Percentiles rank a stretch among this genome's conserved stretches.
phyloP scores from a whole-genome alignment of 1,140 invertebrate species.

The Panonychus citri region DNA sequence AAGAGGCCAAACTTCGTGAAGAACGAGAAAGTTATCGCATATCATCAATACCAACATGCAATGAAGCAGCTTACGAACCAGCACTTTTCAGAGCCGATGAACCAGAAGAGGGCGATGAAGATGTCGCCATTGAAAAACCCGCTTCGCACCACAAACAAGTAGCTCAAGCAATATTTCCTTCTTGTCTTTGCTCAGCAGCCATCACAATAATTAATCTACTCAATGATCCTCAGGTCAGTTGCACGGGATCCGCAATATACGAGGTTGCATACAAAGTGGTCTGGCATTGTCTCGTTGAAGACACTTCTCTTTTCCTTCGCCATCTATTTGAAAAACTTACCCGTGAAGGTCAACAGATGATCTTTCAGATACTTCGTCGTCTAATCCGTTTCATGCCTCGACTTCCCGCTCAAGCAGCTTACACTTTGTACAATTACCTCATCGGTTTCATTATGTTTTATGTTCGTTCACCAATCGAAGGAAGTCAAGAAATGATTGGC shows the following conservation, averaged over 20 bases:
- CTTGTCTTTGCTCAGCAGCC: slow-evolving; percentile 77
- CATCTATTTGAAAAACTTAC: slow-evolving; percentile 90
- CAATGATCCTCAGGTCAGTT: slow-evolving; percentile 81
- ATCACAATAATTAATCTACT: slow-evolving; percentile 79
- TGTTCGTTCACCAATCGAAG: slow-evolving; percentile 76
- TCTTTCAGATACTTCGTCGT: slow-evolving; percentile 75
- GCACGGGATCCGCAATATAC: slow-evolving; percentile 51
- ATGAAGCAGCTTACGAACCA: slow-evolving; percentile 84
- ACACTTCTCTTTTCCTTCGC: slow-evolving; percentile 79
- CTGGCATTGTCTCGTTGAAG: slow-evolving; percentile 92
- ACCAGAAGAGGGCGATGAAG: slow-evolving; percentile 39
- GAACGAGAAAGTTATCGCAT: slow-evolving; percentile 88
- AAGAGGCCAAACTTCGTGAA: slow-evolving; percentile 77
- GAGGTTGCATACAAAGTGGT: slow-evolving; percentile 43
- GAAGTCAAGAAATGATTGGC: slow-evolving; percentile 73
- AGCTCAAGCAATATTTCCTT: slow-evolving; percentile 84
- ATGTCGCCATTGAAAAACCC: slow-evolving; percentile 26
- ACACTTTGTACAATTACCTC: slow-evolving; percentile 95
- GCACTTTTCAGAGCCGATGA: slow-evolving; percentile 42
- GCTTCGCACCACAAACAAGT: slow-evolving; percentile 40
- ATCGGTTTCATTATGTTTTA: slow-evolving; percentile 99
- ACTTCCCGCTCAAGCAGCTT: slow-evolving; percentile 87
- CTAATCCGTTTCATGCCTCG: slow-evolving; percentile 76
- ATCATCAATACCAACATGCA: slow-evolving; percentile 83
- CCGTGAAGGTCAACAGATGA: slow-evolving; percentile 75